These are phyloP conservation scores for Sebastes aleutianus DNA, from an alignment of 2,797 vertebrate genomes.

Conservation along the genomic window DNA sequence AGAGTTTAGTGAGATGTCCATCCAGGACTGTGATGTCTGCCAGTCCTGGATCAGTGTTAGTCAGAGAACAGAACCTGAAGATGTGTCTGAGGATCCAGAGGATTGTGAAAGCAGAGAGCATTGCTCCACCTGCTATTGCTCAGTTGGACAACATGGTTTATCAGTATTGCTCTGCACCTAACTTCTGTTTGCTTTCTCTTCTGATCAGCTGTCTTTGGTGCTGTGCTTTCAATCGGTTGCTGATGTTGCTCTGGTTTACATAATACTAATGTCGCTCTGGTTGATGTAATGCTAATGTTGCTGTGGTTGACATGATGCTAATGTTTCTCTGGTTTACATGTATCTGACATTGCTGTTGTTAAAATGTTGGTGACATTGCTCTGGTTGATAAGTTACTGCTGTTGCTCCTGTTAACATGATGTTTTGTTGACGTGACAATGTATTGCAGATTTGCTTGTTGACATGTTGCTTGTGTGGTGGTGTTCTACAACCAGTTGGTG, in stretches of 20 bases:
- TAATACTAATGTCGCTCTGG: constrained; percentile 46
- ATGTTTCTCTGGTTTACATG: constrained; percentile 29
- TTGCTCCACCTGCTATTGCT: constrained; percentile 9
- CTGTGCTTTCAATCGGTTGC: constrained; percentile 47
- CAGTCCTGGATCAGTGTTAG: background rate
- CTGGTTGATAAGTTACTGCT: constrained; percentile 25
- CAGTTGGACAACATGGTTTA: background rate
- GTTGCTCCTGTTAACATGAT: constrained; percentile 21
- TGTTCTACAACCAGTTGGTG: constrained; percentile 4
- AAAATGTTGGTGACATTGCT: constrained; percentile 8
- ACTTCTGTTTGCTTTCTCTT: constrained; percentile 49
- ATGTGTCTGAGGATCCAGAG: background rate
- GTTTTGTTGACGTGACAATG: constrained; percentile 44
- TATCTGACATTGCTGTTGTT: constrained; percentile 5
- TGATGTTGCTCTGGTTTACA: constrained; percentile 46
- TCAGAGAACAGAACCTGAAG: background rate
- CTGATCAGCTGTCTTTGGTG: constrained; percentile 55
- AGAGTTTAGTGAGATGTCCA: background rate
- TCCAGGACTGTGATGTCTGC: background rate
- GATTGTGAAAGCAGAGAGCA: background rate
- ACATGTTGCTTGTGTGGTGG: constrained; percentile 13
- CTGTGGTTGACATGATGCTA: constrained; percentile 15
- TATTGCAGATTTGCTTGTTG: constrained; percentile 34
- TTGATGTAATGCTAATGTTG: constrained; percentile 11
- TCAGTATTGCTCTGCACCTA: constrained; percentile 29